These are phyloP conservation scores for Chiloscyllium punctatum DNA, from an alignment of 2,797 vertebrate genomes.

Conservation along the genomic window DNA sequence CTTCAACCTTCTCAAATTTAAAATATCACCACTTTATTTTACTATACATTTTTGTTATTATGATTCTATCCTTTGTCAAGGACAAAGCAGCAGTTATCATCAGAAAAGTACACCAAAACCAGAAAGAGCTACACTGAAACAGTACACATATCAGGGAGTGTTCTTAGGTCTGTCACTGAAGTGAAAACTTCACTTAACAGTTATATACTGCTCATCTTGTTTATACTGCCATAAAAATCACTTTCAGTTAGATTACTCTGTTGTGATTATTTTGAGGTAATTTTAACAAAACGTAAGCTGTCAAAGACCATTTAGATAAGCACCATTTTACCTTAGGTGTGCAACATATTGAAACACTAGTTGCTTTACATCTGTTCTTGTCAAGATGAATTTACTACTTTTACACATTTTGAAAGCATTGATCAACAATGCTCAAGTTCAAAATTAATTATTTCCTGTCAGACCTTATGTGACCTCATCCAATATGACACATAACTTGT, in stretches of 20 bases:
- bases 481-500: neutral
- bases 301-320: neutral
- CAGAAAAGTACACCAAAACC: neutral
- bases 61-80: neutral
- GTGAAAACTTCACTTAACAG: neutral
- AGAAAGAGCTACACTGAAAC: neutral
- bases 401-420: neutral
- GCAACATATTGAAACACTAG: neutral
- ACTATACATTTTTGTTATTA: neutral
- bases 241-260: neutral
- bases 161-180: neutral
- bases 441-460: neutral
- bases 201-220: neutral
- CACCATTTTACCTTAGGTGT: neutral
- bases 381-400: no score
- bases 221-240: neutral
- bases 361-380: neutral
- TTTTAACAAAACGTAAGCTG: neutral
- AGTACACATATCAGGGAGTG: neutral
- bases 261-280: neutral
- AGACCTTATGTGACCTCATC: neutral
- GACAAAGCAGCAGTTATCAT: neutral
- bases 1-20: neutral
- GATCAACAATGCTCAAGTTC: neutral
- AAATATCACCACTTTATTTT: neutral